A percentile compares a stretch with the other conserved stretches of the same genome.
phyloP scores from a whole-genome alignment of 1,140 invertebrate genomes.

The Colletes latitarsis region DNA sequence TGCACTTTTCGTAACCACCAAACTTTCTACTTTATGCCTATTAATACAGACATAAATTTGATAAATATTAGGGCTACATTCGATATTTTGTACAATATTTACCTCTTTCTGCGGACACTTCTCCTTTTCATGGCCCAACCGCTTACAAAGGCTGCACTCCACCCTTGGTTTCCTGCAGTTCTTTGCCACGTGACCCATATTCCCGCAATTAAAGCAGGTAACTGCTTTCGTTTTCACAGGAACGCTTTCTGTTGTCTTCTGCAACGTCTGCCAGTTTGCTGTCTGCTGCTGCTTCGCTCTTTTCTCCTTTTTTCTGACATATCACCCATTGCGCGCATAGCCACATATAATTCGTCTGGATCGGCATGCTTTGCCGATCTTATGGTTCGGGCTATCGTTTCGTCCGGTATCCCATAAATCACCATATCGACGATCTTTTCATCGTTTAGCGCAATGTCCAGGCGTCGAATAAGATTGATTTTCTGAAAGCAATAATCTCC shows the following conservation, averaged over 20 bases:
- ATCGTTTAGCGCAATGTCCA: not conserved
- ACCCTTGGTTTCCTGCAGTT: no score
- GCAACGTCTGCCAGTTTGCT: no score
- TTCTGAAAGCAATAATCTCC: conserved; percentile 37
- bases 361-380: not conserved
- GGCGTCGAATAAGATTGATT: not conserved
- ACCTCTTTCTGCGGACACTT: not conserved
- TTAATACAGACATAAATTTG: no score
- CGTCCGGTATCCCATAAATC: not conserved
- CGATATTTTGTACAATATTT: not conserved
- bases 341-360: not conserved
- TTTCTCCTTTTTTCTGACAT: not conserved
- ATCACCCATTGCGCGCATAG: not conserved
- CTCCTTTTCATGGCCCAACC: not conserved
- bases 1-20: no score
- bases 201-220: no score
- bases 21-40: no score
- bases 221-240: no score
- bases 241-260: no score
- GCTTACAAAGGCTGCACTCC: no score
- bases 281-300: not conserved
- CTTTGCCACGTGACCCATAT: not conserved
- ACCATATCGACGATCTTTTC: not conserved
- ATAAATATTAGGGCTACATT: no score
- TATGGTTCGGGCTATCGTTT: not conserved